Base-by-base conservation (phyloP, 2,797 vertebrate genomes). In the Bradypodion pumilum region DNA sequence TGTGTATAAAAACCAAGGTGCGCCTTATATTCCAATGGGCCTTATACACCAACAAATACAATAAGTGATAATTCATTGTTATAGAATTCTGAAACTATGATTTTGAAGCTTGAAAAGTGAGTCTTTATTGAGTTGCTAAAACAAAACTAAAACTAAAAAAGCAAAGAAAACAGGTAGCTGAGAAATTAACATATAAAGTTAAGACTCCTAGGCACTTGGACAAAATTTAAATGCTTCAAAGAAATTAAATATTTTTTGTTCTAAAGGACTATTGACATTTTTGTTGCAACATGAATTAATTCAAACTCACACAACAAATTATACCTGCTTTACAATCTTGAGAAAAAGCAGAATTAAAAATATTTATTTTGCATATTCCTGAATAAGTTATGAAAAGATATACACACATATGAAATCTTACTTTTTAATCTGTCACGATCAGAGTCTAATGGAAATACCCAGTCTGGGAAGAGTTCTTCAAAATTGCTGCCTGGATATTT, bases 371-470 rank as follows among this genome's bases (percentile, higher is more conserved):
- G 56, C 29, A 86, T 42, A 82, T 9, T 82, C 81, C 79, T 52
- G 27, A 82, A 89, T 66, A 82, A 78, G 63, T 88, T 42, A 68
- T 27, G 56, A 52, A 85, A 37, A 84, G 7, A 59, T 3, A 66
- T 2, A 35, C 35, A 77, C 35, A n/a, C 25, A 86, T 85, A 80
- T 37, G 2, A 46, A 40, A 16, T 88, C 97, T 97, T 97, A 99
- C 98, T 98, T 95, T 99, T 99, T 86, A 99, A 94, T 93, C 97
- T 98, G 95, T 99, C 98, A 69, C 98, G 97, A 89, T 99, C 98
- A 0, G 98, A 98, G 81, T 99, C 98, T 56, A 97, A 97, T 56
- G 98, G 98, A 88, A 99, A 99, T 94, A 98, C 97, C 98, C 98
- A 99, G 90, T 99, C 98, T 9, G 98, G 98, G 90, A 99, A 99